A percentile compares a stretch with the other conserved stretches of the same genome.
These are phyloP conservation scores for Drosophila murphyi DNA, from an alignment of 1,140 invertebrate species.

Conservation along the genomic window DNA sequence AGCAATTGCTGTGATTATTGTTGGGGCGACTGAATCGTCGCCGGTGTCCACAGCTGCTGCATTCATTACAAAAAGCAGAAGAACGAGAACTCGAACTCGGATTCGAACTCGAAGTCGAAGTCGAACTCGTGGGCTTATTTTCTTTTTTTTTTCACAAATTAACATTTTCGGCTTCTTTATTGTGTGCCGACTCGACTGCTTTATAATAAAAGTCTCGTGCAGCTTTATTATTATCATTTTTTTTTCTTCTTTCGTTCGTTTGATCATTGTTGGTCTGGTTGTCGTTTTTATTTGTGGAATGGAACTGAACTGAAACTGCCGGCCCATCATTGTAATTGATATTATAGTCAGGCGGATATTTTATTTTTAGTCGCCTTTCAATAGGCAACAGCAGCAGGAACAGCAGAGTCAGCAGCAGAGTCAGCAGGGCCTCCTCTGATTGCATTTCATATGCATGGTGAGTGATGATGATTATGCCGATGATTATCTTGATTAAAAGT, in stretches of 20 bases:
- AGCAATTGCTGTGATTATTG: slow-evolving; percentile 73
- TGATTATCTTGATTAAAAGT: slow-evolving; percentile 50
- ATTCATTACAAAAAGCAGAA: slow-evolving; percentile 31
- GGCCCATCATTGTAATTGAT: slow-evolving; percentile 69
- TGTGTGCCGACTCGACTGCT: slow-evolving; percentile 40
- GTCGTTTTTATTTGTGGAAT: slow-evolving; percentile 46
- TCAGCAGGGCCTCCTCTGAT: slow-evolving; percentile 10
- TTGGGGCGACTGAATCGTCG: slow-evolving; percentile 31
- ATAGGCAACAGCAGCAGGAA: slow-evolving; percentile 17
- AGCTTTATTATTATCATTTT: slow-evolving; percentile 33
- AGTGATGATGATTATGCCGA: slow-evolving; percentile 8
- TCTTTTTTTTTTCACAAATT: slow-evolving; percentile 43
- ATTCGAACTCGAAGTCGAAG: slow-evolving; percentile 37
- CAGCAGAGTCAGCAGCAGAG: no score
- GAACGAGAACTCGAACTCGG: slow-evolving; percentile 34
- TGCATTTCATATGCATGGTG: slow-evolving; percentile 62
- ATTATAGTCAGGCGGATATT: slow-evolving; percentile 72
- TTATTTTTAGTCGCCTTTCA: slow-evolving; percentile 75
- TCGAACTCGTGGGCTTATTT: no score
- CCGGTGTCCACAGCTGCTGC: slow-evolving; percentile 41
- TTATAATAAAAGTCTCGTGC: slow-evolving; percentile 81
- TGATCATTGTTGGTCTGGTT: slow-evolving; percentile 32
- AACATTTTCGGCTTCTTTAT: slow-evolving; percentile 70
- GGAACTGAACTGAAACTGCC: slow-evolving; percentile 44
- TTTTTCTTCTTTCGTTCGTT: not conserved